These are phyloP conservation scores for Coccyzus lansbergi DNA, from an alignment of 2,797 vertebrate species.

Conservation along the genomic window DNA sequence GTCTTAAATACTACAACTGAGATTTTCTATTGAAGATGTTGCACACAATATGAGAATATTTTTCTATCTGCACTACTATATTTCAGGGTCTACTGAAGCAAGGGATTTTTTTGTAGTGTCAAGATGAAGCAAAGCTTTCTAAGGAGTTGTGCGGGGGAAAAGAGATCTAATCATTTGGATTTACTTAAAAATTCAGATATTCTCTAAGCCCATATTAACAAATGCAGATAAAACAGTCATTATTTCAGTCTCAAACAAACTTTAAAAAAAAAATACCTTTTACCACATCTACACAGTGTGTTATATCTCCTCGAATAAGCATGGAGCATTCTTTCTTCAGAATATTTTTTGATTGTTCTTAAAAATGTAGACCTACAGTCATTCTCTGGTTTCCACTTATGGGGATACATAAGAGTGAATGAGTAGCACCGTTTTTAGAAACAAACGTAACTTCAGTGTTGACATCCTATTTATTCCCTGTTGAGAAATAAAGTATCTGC, in stretches of 20 bases:
- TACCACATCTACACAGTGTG: not conserved
- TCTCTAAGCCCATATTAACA: not conserved
- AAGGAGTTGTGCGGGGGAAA: not conserved
- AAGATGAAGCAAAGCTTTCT: not conserved
- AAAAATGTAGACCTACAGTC: not conserved
- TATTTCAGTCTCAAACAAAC: not conserved
- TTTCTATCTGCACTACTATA: not conserved
- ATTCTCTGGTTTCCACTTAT: not conserved
- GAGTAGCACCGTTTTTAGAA: not conserved
- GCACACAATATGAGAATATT: not conserved
- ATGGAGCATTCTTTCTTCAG: not conserved
- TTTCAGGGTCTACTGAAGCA: not conserved
- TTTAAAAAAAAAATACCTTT: not conserved
- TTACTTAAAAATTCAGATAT: not conserved
- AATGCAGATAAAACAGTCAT: not conserved
- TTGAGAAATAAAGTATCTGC: slow-evolving; percentile 45
- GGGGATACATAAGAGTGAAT: slow-evolving; percentile 20
- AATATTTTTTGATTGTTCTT: not conserved
- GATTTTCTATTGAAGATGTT: not conserved
- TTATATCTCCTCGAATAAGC: not conserved
- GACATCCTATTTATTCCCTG: slow-evolving; percentile 51
- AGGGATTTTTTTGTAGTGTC: not conserved
- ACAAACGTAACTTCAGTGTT: slow-evolving; percentile 9
- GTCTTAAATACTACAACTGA: not conserved
- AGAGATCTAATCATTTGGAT: not conserved